Evolutionary conservation across 2,888 invertebrate species (phyloP), one percentile per base, ranked within the genome.

Genomic region (Pyrocoelia pectoralis): DNA sequence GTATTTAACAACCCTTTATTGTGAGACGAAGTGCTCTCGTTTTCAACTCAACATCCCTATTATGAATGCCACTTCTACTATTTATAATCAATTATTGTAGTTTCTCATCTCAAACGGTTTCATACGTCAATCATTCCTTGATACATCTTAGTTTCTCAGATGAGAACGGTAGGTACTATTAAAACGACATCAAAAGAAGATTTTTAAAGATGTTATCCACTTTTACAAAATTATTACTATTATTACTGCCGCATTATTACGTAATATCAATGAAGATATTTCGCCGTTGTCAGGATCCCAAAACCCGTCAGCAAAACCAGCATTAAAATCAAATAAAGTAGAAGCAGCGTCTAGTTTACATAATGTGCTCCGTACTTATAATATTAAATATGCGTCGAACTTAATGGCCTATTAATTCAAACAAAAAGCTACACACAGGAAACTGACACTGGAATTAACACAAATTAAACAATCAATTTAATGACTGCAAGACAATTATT

Each of bases 391-490:
- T 5, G 24, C 8, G 8, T 24, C 24, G 24, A 24, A 8, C 8
- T 5, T 24, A 24, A 24, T 24, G 4, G 24, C 8, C 24, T 5
- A 24, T 24, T 24, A 5, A 24, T 24, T 24, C 41, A 13, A n/a
- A n/a, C n/a, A n/a, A n/a, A n/a, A n/a, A n/a, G n/a, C n/a, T n/a
- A n/a, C n/a, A n/a, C n/a, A 41, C 41, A 41, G 41, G 41, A 41
- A 41, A 41, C 13, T 15, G 14, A 41, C 41, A 12, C 41, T 41
- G 13, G 14, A 41, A 41, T 41, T 41, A 41, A 41, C 13, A 41
- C 41, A 46, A 46, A 46, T 46, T 46, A 46, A 41, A 46, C 46
- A 46, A 51, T 57, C 41, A 40, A 41, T 58, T 58, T 58, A 58
- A 58, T 58, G 40, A 33, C 51, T 10, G 41, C 29, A 28, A 46